phyloP scores from a whole-genome alignment of 1,140 invertebrate genomes.

The Atta cephalotes region DNA sequence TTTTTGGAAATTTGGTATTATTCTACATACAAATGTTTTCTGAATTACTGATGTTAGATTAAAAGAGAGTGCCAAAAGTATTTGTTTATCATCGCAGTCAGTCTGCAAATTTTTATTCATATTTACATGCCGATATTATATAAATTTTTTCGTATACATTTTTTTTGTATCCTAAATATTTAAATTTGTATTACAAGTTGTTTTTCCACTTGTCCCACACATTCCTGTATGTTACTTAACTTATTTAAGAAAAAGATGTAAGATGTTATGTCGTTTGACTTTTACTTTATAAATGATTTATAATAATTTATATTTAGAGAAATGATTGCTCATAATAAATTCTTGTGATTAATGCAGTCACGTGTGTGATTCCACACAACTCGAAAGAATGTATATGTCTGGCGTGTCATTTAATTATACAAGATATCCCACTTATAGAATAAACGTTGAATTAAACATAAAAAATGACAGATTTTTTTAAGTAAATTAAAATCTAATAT shows the following conservation, averaged over 20 bases:
- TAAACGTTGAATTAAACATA: not conserved
- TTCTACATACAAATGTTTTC: conserved; percentile 52
- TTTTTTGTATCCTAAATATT: conserved; percentile 49
- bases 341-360: conserved; percentile 36
- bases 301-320: conserved; percentile 46
- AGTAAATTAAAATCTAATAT: conserved; percentile 28
- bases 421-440: conserved; percentile 47
- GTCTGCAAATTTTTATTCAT: conserved; percentile 38
- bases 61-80: conserved; percentile 23
- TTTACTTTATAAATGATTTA: conserved; percentile 36
- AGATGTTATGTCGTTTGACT: conserved; percentile 18
- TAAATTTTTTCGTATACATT: conserved; percentile 51
- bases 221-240: conserved; percentile 78
- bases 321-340: conserved; percentile 60
- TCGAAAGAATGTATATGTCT: not conserved
- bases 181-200: conserved; percentile 51
- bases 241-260: conserved; percentile 77
- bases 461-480: conserved; percentile 2
- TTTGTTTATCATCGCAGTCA: conserved; percentile 44
- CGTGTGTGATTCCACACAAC: not conserved
- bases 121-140: conserved; percentile 45
- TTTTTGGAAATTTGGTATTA: not conserved
- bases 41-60: conserved; percentile 38
- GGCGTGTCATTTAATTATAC: conserved; percentile 30
- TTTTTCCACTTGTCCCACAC: conserved; percentile 72